Base-by-base conservation (phyloP, 2,113 vertebrate species). In the Festucalex cinctus region DNA sequence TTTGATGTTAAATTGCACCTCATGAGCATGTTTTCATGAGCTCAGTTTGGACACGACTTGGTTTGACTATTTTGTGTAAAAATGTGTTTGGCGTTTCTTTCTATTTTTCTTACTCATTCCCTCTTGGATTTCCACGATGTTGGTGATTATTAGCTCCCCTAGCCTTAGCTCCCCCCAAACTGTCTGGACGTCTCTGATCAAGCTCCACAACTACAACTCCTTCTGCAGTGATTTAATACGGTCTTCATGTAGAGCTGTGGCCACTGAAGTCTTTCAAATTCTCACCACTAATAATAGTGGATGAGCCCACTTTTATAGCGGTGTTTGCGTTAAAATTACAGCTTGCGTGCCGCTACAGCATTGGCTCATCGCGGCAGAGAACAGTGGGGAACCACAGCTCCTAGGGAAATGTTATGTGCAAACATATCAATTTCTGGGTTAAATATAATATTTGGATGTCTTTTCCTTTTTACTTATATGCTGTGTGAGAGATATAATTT, bases 231-330 rank as follows among this genome's bases (percentile, higher is more conserved):
- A 48, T 62, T 70, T 64, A 64, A 74, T 58, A 57, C 78, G 69
- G 67, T n/a, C 73, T 74, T 32, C 70, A 76, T 22, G 9, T 63
- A 68, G 59, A 2, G 43, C 69, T 64, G 70, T 8, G 59, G 60
- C 62, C 39, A 5, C 59, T 19, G 63, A 76, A 64, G 75, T 67
- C 67, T 87, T 75, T 86, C 43, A 79, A 74, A 58, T 64, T 17
- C 61, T 70, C 65, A 82, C 87, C 89, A 81, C 88, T 88, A 90
- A 88, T 83, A 62, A 87, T 44, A 88, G 85, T 58, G 79, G 44
- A 72, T 62, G 65, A 81, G 89, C 71, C 78, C 70, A 66, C 78
- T 80, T 79, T 78, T 73, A 82, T 85, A 83, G 83, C 85, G 82
- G 63, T 85, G 82, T 87, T 91, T 86, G 68, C 72, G 69, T 85